phyloP scores from a whole-genome alignment of 2,113 vertebrate genomes.

The Petaurus breviceps region DNA sequence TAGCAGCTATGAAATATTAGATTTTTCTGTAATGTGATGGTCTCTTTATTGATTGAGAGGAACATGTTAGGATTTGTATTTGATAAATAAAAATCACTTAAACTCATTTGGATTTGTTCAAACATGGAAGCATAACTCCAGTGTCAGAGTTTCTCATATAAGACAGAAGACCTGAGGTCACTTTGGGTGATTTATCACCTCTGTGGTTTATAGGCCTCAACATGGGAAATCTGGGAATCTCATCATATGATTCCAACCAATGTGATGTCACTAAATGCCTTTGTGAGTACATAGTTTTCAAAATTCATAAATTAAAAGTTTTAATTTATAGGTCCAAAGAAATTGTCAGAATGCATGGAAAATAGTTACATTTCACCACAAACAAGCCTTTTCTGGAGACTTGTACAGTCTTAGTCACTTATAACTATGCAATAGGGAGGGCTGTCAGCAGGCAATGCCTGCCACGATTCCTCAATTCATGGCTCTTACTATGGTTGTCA shows the following conservation, averaged over 20 bases:
- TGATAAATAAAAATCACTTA: slow-evolving; percentile 20
- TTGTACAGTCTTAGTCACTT: neutral
- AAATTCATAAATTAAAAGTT: neutral
- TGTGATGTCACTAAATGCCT: neutral
- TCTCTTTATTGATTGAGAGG: neutral
- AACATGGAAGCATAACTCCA: neutral
- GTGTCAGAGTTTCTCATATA: neutral
- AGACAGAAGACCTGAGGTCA: neutral
- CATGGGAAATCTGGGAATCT: neutral
- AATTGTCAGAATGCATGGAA: neutral
- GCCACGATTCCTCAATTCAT: neutral
- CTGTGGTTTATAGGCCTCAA: neutral
- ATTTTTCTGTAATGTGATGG: slow-evolving; percentile 19
- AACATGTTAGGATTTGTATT: neutral
- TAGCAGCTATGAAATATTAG: neutral
- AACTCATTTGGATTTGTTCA: neutral
- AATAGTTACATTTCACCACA: neutral
- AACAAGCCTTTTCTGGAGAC: neutral
- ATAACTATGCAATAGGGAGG: neutral
- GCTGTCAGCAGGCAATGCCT: neutral
- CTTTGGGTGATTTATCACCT: neutral
- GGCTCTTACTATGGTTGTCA: neutral
- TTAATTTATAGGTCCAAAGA: neutral
- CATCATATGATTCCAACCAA: neutral
- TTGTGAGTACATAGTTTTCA: neutral